phyloP scores from a whole-genome alignment of 2,797 vertebrate genomes.

The Poliocrania exsul region DNA sequence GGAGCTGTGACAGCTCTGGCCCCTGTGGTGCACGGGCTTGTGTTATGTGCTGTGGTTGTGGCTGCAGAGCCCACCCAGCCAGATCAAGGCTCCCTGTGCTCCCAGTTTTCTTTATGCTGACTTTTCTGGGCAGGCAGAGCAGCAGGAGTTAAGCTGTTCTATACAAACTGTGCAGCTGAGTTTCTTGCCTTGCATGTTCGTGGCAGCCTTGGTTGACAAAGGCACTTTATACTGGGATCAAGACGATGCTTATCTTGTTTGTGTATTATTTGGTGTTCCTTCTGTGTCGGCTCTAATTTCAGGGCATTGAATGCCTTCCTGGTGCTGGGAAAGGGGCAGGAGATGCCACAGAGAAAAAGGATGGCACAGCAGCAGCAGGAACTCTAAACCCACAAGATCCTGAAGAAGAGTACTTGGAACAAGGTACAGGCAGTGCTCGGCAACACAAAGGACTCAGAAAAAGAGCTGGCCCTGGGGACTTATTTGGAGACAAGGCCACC shows the following conservation, averaged over 20 bases:
- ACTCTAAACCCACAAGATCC: background rate
- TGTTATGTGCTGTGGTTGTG: background rate
- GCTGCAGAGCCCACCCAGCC: constrained; percentile 47
- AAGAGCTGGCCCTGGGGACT: background rate
- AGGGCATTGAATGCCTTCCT: constrained; percentile 27
- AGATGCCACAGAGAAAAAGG: background rate
- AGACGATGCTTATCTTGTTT: background rate
- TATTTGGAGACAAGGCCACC: background rate
- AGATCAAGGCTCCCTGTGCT: background rate
- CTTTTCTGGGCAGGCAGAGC: background rate
- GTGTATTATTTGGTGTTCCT: background rate
- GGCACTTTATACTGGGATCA: background rate
- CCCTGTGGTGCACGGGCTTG: background rate
- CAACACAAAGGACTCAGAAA: background rate
- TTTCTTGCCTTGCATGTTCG: background rate
- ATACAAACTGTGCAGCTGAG: background rate
- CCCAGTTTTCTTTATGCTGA: constrained; percentile 21
- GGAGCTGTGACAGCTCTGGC: background rate
- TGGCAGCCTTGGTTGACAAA: background rate
- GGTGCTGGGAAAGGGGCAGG: background rate
- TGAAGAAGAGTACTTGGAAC: background rate
- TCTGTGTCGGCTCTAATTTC: constrained; percentile 48
- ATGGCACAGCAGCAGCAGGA: background rate
- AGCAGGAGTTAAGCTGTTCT: background rate
- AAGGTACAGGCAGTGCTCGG: background rate